Evolutionary conservation across 2,888 invertebrate genomes (phyloP), one percentile per base, ranked within the genome.

Genomic region (Leucoma salicis): DNA sequence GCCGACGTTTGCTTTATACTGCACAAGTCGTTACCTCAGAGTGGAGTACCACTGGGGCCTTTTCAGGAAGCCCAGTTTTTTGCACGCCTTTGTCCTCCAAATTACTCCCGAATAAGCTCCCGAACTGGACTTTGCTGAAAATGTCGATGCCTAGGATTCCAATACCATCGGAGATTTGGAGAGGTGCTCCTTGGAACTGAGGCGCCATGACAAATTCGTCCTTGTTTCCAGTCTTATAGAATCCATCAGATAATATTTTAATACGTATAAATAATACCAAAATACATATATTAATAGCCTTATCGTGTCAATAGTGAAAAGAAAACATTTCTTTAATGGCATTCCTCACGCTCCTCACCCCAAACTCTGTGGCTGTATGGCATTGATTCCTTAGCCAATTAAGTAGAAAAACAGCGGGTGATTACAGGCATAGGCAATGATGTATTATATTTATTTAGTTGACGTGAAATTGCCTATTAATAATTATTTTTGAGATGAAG

Each of bases 381-480:
- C 39, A 31, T 72, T 85, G 87, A 86, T 83, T 82, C 73, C 80
- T 84, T 66, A 72, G 63, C 84, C 85, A 87, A 88, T 88, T 88
- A 88, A 74, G 70, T 73, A 79, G 82, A 82, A 84, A 82, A 85
- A 85, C 84, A 85, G 74, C 74, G 61, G 73, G 63, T 65, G 69
- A 75, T 82, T 70, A 73, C 67, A 61, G 43, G 63, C 47, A 54
- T 36, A 45, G 80, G 78, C 80, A 74, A 60, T 78, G 81, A 85
- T 66, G 65, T 73, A 85, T 87, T 81, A 75, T 78, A 77, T 68
- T 78, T 68, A 78, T 82, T 76, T 37, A 33, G 42, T 33, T 29
- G 13, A 12, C 11, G 15, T 7, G 15, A 25, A 25, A 25, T 11
- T n/a, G 27, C 27, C 27, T n/a, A 27, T 27, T 27, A 27, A 11